Conservation (phyloP, 2,113 vertebrate genomes). For the Psephotus haematonotus region DNA sequence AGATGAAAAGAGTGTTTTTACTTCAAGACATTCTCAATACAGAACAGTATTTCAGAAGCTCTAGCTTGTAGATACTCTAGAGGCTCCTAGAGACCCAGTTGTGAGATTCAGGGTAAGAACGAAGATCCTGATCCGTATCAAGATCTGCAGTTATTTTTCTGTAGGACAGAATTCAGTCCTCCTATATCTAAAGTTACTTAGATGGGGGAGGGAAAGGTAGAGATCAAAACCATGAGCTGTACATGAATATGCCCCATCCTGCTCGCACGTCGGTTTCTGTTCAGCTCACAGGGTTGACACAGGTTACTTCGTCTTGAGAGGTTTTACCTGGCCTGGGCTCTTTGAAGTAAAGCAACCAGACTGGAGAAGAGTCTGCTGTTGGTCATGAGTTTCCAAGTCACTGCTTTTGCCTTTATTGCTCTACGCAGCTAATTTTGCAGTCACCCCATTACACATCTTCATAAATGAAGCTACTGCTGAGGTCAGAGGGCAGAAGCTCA, state of each 20-base stretch:
- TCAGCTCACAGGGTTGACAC: fast-evolving
- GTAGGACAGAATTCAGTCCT: not conserved
- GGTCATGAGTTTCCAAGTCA: not conserved
- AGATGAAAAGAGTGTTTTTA: not conserved
- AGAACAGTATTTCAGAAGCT: not conserved
- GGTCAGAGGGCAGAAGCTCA: conserved; percentile 73
- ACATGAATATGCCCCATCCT: not conserved
- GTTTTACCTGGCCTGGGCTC: not conserved
- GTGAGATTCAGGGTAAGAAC: not conserved
- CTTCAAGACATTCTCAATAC: not conserved
- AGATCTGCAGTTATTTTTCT: not conserved
- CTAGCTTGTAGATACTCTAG: not conserved
- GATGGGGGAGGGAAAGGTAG: fast-evolving
- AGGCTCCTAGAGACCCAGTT: not conserved
- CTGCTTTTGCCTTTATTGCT: not conserved
- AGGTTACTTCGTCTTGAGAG: fast-evolving
- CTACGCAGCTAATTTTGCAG: not conserved
- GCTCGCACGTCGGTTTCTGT: fast-evolving
- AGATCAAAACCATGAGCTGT: not conserved
- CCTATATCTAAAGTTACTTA: not conserved
- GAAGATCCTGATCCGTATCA: not conserved
- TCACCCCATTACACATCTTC: not conserved
- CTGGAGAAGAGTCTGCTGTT: not conserved
- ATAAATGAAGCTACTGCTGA: conserved; percentile 65
- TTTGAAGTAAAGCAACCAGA: not conserved